Base-by-base conservation (phyloP, 2,888 invertebrate genomes). In the Plagiodera versicolora region DNA sequence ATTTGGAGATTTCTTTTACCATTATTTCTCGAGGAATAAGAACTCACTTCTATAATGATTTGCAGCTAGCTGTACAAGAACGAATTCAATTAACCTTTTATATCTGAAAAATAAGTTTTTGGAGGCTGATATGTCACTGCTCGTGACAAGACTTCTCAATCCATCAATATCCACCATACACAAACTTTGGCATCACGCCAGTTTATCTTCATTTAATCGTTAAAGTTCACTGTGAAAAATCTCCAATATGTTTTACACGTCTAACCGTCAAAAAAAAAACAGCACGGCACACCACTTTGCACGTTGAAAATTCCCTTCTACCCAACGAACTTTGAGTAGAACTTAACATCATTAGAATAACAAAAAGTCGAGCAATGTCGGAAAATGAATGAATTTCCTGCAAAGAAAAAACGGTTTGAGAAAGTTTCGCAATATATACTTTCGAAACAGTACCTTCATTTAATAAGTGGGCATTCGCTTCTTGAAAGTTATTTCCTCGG, bases 381-480 rank as follows among this genome's bases (percentile, higher is more conserved):
- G 50, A 39, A 50, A 55, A 60, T 60, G 50, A 59, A 49, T 59
- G 47, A 59, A 46, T 28, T 17, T 16, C 45, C 51, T 2, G 53
- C 53, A 28, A 53, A 53, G 44, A 53, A 35, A 28, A n/a, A n/a
- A n/a, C n/a, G 14, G 35, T 28, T n/a, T 14, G 52, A 32, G 52
- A 57, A 60, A 63, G 60, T 63, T 63, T 60, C 16, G 58, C 62
- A 62, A 62, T 62, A 58, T 58, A 58, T 56, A 50, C 56, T 62
- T 57, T 60, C 16, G 56, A 55, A 58, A 58, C 55, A 39, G 58
- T 58, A 51, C 52, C 55, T 55, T 58, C 57, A 55, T 65, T 63
- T 62, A 65, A 65, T 63, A 65, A 58, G 60, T 56, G 62, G 60
- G 58, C 60, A 61, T 65, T 61, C 53, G 44, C 58, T 53, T 47